These are phyloP conservation scores for Smutsia gigantea DNA, from an alignment of 2,797 vertebrate species.

Conservation along the genomic window DNA sequence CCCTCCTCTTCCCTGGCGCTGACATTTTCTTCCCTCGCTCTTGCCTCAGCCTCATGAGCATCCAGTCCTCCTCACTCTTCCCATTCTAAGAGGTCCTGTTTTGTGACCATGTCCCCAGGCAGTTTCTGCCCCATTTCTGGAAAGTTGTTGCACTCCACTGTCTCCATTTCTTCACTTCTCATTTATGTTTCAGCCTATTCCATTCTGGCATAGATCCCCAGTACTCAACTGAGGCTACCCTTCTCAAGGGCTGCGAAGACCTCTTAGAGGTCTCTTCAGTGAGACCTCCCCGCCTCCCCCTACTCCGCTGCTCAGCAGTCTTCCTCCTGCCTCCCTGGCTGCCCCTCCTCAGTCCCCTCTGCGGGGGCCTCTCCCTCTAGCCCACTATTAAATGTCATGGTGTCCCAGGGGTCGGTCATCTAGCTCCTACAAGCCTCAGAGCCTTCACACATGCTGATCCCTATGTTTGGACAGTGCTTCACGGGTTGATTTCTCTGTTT, in stretches of 20 bases:
- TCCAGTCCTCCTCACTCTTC: neutral
- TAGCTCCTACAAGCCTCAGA: neutral
- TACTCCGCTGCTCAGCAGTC: too few relatives aligned
- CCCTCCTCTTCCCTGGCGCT: neutral
- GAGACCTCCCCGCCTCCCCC: too few relatives aligned
- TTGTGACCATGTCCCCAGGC: neutral
- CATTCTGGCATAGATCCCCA: neutral
- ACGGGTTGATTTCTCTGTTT: neutral
- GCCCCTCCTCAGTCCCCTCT: neutral
- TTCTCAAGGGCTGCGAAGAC: neutral
- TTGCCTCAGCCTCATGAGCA: neutral
- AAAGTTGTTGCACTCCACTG: neutral
- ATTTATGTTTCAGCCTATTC: neutral
- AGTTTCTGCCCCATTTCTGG: neutral
- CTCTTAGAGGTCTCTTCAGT: neutral
- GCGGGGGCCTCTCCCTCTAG: neutral
- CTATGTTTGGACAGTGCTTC: conserved; percentile 18
- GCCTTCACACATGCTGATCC: neutral
- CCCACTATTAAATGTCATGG: neutral
- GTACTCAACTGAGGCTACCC: neutral
- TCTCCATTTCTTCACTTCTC: neutral
- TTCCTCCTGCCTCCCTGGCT: accelerated
- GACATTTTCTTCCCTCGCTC: accelerated
- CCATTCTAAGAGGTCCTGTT: neutral
- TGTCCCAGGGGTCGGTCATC: neutral